Percentiles rank a stretch among this genome's conserved stretches.
These are phyloP conservation scores for Eriocheir sinensis DNA, from an alignment of 1,140 invertebrate genomes.

Conservation along the genomic window DNA sequence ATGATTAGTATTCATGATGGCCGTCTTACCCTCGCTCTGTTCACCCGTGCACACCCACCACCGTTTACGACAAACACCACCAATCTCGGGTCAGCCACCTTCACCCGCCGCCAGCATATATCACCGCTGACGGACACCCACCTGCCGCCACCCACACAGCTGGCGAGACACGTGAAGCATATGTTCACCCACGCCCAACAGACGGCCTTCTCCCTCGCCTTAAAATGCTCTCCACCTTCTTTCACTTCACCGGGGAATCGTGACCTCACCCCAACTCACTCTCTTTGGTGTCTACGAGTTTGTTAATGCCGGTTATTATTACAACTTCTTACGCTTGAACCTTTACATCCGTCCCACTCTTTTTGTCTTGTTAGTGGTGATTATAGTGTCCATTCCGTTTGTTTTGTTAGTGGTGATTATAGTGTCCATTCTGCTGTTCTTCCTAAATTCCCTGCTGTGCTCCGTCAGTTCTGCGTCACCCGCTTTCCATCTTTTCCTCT, in stretches of 20 bases:
- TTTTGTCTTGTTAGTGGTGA: neutral
- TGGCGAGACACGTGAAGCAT: neutral
- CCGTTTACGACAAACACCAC: neutral
- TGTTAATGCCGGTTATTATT: too few relatives aligned
- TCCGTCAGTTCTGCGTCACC: neutral
- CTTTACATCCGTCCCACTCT: neutral
- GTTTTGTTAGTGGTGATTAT: neutral
- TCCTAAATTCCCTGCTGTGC: too few relatives aligned
- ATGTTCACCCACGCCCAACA: neutral
- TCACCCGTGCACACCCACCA: neutral
- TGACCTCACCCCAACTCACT: too few relatives aligned
- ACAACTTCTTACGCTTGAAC: neutral
- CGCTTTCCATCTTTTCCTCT: too few relatives aligned
- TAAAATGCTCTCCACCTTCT: neutral
- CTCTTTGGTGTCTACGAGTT: too few relatives aligned
- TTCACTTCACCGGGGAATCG: too few relatives aligned
- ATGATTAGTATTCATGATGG: neutral
- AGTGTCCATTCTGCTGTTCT: neutral
- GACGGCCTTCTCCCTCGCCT: neutral
- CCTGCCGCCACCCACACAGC: neutral
- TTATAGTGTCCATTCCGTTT: neutral
- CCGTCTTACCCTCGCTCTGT: neutral
- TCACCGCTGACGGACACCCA: neutral
- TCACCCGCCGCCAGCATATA: neutral
- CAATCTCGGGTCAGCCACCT: neutral